phyloP scores from a whole-genome alignment of 2,888 invertebrate species.

The Yponomeuta malinellus region DNA sequence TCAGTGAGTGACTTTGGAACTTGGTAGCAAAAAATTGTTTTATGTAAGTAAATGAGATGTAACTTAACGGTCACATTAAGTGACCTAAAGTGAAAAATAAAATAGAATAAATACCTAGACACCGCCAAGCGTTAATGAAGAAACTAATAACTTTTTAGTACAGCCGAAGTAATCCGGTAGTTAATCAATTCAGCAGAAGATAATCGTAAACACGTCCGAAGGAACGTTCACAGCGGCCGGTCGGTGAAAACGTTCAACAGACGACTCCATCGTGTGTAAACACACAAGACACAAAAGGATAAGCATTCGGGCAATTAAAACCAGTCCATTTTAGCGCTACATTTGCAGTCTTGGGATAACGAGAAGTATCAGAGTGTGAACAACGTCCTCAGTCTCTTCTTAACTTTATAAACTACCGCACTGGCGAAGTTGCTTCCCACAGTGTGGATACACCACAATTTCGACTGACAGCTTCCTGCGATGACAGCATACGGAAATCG shows the following conservation, averaged over 20 bases:
- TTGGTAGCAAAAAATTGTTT: background rate
- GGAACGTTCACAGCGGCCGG: background rate
- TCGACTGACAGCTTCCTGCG: conserved; percentile 53
- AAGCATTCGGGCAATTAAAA: background rate
- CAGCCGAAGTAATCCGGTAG: conserved; percentile 6
- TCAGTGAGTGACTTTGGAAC: too few species aligned
- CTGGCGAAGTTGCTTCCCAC: background rate
- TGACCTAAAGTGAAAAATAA: background rate
- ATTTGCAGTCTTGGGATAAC: too few species aligned
- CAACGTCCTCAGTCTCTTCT: too few species aligned
- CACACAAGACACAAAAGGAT: background rate
- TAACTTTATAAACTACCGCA: too few species aligned
- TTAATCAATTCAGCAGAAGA: conserved; percentile 1
- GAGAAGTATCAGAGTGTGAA: too few species aligned
- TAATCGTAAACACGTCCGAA: conserved; percentile 2
- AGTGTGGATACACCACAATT: conserved; percentile 21
- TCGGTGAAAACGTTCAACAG: background rate
- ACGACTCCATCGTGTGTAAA: conserved; percentile 4
- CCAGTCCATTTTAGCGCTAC: too few species aligned
- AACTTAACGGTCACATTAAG: background rate
- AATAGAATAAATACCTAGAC: background rate
- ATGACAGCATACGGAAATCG: conserved; percentile 45
- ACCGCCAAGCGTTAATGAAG: background rate
- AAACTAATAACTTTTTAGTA: background rate
- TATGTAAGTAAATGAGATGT: background rate